Conservation (phyloP, 1,140 invertebrate genomes). For the Drosophila yakuba region DNA sequence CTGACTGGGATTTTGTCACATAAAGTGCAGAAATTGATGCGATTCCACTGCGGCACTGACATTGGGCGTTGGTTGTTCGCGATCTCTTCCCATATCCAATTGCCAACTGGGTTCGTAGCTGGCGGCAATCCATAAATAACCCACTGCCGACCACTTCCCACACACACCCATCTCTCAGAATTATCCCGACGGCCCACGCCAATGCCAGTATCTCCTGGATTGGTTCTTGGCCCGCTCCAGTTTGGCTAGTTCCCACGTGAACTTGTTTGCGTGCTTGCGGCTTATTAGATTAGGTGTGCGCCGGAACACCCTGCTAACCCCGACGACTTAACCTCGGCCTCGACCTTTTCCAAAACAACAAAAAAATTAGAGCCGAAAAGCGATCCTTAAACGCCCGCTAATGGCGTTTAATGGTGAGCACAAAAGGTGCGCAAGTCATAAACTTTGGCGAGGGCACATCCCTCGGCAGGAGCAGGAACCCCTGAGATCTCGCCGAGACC, state of each 20-base stretch:
- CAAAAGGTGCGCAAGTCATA: constrained; percentile 79
- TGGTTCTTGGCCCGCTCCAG: constrained; percentile 54
- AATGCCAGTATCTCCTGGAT: constrained; percentile 37
- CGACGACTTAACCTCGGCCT: constrained; percentile 23
- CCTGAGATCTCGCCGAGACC: constrained; percentile 20
- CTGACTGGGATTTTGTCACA: constrained; percentile 47
- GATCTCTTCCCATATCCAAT: constrained; percentile 73
- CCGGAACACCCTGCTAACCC: constrained; percentile 55
- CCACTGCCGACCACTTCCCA: constrained; percentile 57
- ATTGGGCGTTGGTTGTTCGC: constrained; percentile 47
- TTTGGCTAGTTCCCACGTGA: constrained; percentile 70
- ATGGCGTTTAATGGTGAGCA: constrained; percentile 79
- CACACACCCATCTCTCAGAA: constrained; percentile 61
- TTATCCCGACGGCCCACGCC: constrained; percentile 42
- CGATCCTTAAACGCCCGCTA: constrained; percentile 78
- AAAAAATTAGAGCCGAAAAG: constrained; percentile 39
- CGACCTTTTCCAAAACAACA: constrained; percentile 32
- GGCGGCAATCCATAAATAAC: constrained; percentile 64
- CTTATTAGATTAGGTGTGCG: constrained; percentile 75
- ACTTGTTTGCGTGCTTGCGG: constrained; percentile 76
- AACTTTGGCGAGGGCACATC: constrained; percentile 71
- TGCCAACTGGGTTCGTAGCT: constrained; percentile 16
- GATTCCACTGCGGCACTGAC: constrained; percentile 45
- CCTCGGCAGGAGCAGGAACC: constrained; percentile 7
- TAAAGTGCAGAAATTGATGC: constrained; percentile 74